Base-by-base conservation (phyloP, 2,888 invertebrate species). In the Sminthurides aquaticus region DNA sequence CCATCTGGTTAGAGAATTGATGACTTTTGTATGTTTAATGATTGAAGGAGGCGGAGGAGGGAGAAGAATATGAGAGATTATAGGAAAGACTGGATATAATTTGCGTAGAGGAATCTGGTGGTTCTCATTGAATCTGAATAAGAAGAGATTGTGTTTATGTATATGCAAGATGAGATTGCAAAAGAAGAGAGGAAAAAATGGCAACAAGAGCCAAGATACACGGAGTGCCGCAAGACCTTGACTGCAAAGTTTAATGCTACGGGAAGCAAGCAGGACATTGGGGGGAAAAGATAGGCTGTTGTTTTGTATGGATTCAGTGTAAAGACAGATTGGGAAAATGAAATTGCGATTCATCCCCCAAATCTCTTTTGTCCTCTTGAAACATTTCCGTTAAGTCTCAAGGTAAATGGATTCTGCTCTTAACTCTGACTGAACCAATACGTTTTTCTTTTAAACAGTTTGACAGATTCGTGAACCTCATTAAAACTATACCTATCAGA, bases 391-490 rank as follows among this genome's bases (percentile, higher is more conserved):
- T 52, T 52, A 15, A 52, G 5, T 8, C 22, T 52, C 52, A 52
- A 52, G 52, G 52, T 20, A 20, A 52, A 5, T 20, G 8, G 52
- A 11, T 18, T 43, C 11, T 43, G 8, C 25, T 22, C 27, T 25
- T 25, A 26, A 5, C 18, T 57, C n/a, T 43, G 11, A 18, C 11
- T 18, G 18, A 43, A 11, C 18, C 18, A 43, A 43, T 18, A 18
- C 18, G 8, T 43, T 43, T 43, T 52, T 22, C 52, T 5, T 8
- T 15, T 18, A 15, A 2, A n/a, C 43, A 55, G 62, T 34, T 62
- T 34, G 26, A 62, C 2, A 18, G 20, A 52, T 48, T 52, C 60
- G 28, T 52, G 20, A 62, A n/a, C 25, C 34, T 55, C 29, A 56
- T 43, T 11, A 54, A 15, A 15, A 55, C 48, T 15, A 34, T 64